Conservation (phyloP, 2,113 vertebrate species). For the Pristiophorus japonicus region DNA sequence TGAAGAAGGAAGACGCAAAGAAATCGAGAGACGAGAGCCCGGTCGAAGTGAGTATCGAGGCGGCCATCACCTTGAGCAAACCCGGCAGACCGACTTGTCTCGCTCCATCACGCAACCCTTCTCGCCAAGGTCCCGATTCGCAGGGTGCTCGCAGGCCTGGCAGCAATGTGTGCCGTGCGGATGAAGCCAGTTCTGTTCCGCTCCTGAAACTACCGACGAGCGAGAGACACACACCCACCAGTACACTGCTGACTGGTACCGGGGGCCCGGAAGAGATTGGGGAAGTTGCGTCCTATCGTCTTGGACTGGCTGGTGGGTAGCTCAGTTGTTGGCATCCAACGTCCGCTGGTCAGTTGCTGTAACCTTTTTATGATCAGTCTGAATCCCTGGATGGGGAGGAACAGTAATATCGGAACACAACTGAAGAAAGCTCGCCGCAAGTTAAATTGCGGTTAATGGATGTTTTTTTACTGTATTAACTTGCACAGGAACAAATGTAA, state of each 20-base stretch:
- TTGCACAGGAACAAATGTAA: slow-evolving; percentile 3
- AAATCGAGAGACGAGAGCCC: neutral
- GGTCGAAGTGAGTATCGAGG: neutral
- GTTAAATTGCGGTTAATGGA: neutral
- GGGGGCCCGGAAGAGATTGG: neutral
- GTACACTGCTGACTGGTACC: neutral
- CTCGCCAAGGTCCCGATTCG: neutral
- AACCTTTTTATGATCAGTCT: neutral
- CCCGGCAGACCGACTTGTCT: neutral
- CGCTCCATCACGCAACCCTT: neutral
- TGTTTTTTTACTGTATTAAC: slow-evolving; percentile 31
- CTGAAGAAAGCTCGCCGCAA: neutral
- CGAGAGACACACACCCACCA: neutral
- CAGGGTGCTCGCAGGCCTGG: neutral
- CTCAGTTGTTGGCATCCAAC: neutral
- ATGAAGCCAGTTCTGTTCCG: neutral
- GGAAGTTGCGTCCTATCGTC: neutral
- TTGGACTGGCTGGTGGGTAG: neutral
- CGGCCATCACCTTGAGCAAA: neutral
- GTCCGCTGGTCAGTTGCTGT: neutral
- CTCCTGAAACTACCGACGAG: neutral
- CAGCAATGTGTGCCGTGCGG: no score
- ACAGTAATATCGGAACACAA: neutral
- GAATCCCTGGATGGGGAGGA: slow-evolving; percentile 9
- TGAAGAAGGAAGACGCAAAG: neutral